Evolutionary conservation across 2,113 vertebrate species (phyloP).

Genomic region (Podarcis raffonei): DNA sequence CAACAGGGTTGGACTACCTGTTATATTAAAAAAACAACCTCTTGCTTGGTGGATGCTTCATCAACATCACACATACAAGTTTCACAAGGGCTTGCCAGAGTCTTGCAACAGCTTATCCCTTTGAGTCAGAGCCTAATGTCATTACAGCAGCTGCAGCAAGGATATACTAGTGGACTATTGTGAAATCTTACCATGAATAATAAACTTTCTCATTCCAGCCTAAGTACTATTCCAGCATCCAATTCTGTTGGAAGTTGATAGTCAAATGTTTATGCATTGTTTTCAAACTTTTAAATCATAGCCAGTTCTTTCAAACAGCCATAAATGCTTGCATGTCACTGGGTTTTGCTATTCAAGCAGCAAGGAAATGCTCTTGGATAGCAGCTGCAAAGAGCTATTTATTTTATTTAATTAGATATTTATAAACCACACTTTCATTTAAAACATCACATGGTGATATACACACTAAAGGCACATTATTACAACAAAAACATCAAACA

Average conservation of each 20-base stretch:
- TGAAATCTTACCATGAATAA: constrained; percentile 60
- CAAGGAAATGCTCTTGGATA: neutral
- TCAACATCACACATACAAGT: constrained; percentile 30
- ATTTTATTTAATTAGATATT: too few relatives aligned
- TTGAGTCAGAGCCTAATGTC: constrained; percentile 64
- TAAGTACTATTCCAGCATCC: constrained; percentile 44
- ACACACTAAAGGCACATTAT: too few relatives aligned
- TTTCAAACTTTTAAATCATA: constrained; percentile 20
- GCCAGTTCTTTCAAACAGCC: neutral
- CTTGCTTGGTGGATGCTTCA: constrained; percentile 34
- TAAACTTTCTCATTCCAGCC: constrained; percentile 56
- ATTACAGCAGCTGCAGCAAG: constrained; percentile 63
- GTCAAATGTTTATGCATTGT: neutral
- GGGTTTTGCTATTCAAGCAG: neutral
- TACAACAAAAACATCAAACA: too few relatives aligned
- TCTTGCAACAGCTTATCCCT: constrained; percentile 51
- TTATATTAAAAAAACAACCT: constrained; percentile 21
- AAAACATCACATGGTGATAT: too few relatives aligned
- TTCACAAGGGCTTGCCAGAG: constrained; percentile 54
- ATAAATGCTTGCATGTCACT: neutral
- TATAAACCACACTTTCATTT: too few relatives aligned
- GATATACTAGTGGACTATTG: constrained; percentile 64
- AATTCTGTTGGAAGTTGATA: constrained; percentile 31
- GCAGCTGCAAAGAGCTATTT: neutral
- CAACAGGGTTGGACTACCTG: neutral